phyloP scores from a whole-genome alignment of 2,888 invertebrate species.

The Heterodera filipjevi region DNA sequence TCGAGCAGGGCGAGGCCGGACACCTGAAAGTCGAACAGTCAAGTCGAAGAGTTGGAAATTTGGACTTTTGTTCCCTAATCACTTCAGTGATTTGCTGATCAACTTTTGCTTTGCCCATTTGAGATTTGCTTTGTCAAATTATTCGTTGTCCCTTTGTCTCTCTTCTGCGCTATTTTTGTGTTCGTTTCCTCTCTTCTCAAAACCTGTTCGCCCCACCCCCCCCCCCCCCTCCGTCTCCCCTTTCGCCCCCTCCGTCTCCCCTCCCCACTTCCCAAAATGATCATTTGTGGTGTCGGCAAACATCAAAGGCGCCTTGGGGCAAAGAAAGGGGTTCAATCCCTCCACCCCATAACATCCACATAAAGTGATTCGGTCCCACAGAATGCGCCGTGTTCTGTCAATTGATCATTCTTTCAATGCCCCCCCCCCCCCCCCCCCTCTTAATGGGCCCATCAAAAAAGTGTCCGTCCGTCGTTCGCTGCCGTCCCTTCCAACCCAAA shows the following conservation, averaged over 20 bases:
- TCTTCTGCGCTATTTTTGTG: not conserved
- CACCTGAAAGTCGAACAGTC: not conserved
- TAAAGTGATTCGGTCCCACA: not conserved
- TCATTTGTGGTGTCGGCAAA: not conserved
- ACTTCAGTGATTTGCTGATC: not conserved
- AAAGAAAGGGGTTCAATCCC: conserved; percentile 2
- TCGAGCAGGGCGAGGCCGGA: not conserved
- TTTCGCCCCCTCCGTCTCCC: not conserved
- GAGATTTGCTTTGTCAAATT: not conserved
- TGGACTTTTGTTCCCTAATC: too few species aligned
- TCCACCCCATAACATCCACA: not conserved
- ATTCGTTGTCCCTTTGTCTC: not conserved
- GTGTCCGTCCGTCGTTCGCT: not conserved
- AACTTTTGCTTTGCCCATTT: not conserved
- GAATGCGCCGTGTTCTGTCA: not conserved
- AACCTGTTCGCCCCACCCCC: not conserved
- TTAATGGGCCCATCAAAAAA: not conserved
- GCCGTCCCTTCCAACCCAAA: not conserved
- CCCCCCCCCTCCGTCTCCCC: not conserved
- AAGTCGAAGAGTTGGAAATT: too few species aligned
- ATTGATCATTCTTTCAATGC: not conserved
- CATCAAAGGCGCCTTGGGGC: not conserved
- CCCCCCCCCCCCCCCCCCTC: not conserved
- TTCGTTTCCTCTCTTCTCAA: not conserved
- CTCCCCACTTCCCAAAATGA: not conserved